Evolutionary conservation across 1,140 invertebrate genomes (phyloP).

Genomic region (Drosophila gunungcola): DNA sequence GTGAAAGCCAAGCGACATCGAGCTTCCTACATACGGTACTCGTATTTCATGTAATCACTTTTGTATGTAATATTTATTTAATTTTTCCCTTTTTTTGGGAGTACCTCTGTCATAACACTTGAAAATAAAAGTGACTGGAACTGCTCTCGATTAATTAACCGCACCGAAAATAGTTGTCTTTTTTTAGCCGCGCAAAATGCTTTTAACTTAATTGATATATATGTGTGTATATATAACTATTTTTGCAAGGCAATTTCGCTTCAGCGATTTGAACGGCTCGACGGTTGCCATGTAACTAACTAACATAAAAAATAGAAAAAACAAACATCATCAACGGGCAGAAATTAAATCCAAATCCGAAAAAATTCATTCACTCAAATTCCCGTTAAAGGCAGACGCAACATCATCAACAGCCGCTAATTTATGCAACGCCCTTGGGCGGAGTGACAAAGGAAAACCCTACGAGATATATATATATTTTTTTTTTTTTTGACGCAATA

Average conservation of each 20-base stretch:
- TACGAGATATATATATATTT: slow-evolving; percentile 6
- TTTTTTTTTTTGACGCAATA: slow-evolving; percentile 28
- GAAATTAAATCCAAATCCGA: slow-evolving; percentile 22
- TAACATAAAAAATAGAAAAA: slow-evolving; percentile 13
- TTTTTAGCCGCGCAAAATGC: slow-evolving; percentile 27
- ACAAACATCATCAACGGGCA: slow-evolving; percentile 30
- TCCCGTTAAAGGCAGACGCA: slow-evolving; percentile 54
- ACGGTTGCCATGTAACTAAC: slow-evolving; percentile 70
- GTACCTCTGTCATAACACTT: slow-evolving; percentile 29
- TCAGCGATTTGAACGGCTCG: slow-evolving; percentile 62
- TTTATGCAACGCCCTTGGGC: slow-evolving; percentile 80
- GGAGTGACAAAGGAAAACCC: slow-evolving; percentile 38
- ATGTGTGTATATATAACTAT: slow-evolving; percentile 1
- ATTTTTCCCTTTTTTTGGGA: slow-evolving; percentile 18
- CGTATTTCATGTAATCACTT: slow-evolving; percentile 3
- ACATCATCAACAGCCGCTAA: slow-evolving; percentile 53
- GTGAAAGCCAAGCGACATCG: slow-evolving; percentile 63
- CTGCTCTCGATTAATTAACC: slow-evolving; percentile 42
- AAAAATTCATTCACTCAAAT: slow-evolving; percentile 46
- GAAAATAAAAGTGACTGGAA: slow-evolving; percentile 5
- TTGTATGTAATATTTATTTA: slow-evolving; percentile 10
- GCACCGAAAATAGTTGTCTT: slow-evolving; percentile 48
- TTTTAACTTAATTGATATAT: slow-evolving; percentile 12
- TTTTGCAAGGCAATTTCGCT: slow-evolving; percentile 29
- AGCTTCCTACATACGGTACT: slow-evolving; percentile 35